A percentile compares a stretch with the other conserved stretches of the same genome.
These are phyloP conservation scores for Enteromius treurensis DNA, from an alignment of 2,797 vertebrate genomes.

Conservation along the genomic window DNA sequence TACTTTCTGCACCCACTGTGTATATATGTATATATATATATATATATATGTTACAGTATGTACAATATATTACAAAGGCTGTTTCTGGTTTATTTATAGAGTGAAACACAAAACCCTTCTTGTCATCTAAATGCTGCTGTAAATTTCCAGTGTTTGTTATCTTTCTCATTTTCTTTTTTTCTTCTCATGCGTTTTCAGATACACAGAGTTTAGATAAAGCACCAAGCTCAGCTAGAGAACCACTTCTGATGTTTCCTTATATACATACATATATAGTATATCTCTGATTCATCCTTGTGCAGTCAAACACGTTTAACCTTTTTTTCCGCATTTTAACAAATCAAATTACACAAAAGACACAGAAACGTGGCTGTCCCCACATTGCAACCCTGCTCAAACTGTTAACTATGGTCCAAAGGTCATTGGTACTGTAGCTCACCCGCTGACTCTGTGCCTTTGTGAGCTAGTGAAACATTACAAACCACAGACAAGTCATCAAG, in stretches of 20 bases:
- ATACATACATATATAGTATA: neutral
- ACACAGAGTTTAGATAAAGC: neutral
- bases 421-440: constrained; percentile 7
- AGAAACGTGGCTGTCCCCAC: constrained; percentile 8
- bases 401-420: constrained; percentile 45
- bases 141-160: constrained; percentile 38
- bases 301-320: neutral
- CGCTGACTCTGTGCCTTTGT: constrained; percentile 8
- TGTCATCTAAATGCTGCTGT: constrained; percentile 17
- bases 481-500: neutral
- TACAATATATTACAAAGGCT: neutral
- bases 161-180: neutral
- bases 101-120: neutral
- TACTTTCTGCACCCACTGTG: no score
- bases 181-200: neutral
- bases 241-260: neutral
- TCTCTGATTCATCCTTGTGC: neutral
- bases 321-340: neutral
- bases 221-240: neutral
- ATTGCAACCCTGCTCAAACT: constrained; percentile 7
- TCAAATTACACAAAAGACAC: neutral
- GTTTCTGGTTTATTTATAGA: neutral
- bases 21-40: neutral
- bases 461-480: constrained; percentile 27
- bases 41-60: neutral